A percentile compares a stretch with the other conserved stretches of the same genome.
These are phyloP conservation scores for Lithobates pipiens DNA, from an alignment of 2,797 vertebrate species.

Conservation along the genomic window DNA sequence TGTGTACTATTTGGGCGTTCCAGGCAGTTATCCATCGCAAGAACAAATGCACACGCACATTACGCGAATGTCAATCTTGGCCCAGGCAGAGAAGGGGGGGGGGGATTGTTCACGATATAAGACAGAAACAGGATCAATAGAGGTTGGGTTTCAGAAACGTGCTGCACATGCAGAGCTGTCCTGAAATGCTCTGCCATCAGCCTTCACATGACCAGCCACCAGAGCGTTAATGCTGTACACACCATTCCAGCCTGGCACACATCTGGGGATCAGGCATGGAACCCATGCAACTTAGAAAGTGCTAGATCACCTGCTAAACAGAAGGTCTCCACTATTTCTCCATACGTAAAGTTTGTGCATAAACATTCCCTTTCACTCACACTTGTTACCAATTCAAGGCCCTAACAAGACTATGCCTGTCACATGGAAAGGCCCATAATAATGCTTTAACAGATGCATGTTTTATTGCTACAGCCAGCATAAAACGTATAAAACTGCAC, in stretches of 20 bases:
- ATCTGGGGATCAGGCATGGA: background rate
- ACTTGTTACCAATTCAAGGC: too few relatives aligned
- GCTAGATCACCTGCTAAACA: background rate
- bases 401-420: too few relatives aligned
- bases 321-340: too few relatives aligned
- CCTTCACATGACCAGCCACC: background rate
- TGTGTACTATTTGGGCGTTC: slow-evolving; percentile 2
- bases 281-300: background rate
- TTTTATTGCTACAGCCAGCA: background rate
- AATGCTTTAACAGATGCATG: background rate
- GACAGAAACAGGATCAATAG: background rate
- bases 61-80: slow-evolving; percentile 15
- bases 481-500: background rate
- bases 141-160: background rate
- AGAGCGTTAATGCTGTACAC: background rate
- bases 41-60: slow-evolving; percentile 2
- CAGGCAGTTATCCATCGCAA: background rate
- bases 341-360: too few relatives aligned
- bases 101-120: background rate
- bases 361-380: too few relatives aligned
- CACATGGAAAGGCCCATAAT: too few relatives aligned
- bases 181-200: slow-evolving; percentile 30
- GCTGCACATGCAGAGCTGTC: slow-evolving; percentile 23
- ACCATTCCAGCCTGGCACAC: background rate
- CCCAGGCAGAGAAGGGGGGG: background rate